These are phyloP conservation scores for Rattus norvegicus DNA, from an alignment of 2,113 vertebrate genomes.

Conservation along the genomic window GRCr8 NC_086021.1:58475001-58475500, in stretches of 20 bases:
- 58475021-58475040: constrained; percentile 30
- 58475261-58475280: not conserved
- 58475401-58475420: not conserved
- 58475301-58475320: not conserved
- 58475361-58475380: not conserved
- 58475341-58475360: not conserved
- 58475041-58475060: constrained; percentile 33
- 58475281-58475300: not conserved
- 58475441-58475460: not conserved
- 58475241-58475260: not conserved
- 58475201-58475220: not conserved
- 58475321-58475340: not conserved
- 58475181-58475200: not conserved
- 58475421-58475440: not conserved
- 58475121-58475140: not conserved
- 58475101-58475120: not conserved
- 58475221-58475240: not conserved
- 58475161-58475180: not conserved
- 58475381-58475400: not conserved
- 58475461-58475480: not conserved
- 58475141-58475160: not conserved
- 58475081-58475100: constrained; percentile 48
- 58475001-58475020: not conserved
- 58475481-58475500: not conserved
- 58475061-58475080: not conserved